phyloP scores from a whole-genome alignment of 2,113 vertebrate genomes.

The Elgaria multicarinata region DNA sequence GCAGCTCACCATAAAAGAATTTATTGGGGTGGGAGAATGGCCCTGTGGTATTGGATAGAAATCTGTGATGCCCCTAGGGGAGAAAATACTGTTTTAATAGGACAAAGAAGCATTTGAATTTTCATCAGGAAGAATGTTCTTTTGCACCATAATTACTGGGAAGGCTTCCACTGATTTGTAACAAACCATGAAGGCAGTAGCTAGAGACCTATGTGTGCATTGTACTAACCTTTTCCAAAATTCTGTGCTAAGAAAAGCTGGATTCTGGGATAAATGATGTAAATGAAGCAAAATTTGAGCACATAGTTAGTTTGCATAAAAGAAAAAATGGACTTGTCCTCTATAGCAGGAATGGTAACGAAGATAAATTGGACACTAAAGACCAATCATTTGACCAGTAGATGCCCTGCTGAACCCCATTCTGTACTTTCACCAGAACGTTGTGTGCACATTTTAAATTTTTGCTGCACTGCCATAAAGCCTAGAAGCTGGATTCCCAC shows the following conservation, averaged over 20 bases:
- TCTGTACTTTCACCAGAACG: not conserved
- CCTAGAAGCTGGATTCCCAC: not conserved
- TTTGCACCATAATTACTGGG: not conserved
- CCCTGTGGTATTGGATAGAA: not conserved
- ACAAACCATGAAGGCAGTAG: not conserved
- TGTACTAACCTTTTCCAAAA: not conserved
- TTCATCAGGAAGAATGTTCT: not conserved
- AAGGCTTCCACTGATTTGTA: not conserved
- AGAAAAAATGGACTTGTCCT: not conserved
- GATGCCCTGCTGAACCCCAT: not conserved
- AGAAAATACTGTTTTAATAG: not conserved
- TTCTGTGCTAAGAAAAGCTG: not conserved
- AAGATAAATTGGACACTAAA: not conserved
- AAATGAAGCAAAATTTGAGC: not conserved
- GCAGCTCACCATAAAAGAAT: slow-evolving; percentile 1
- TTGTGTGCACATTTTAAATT: not conserved
- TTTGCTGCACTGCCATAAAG: not conserved
- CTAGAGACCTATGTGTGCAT: too few relatives aligned
- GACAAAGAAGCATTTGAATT: not conserved
- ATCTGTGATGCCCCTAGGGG: not conserved
- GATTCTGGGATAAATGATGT: not conserved
- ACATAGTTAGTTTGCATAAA: not conserved
- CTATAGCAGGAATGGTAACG: not conserved
- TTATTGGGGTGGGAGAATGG: slow-evolving; percentile 4
- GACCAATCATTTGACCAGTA: not conserved